Evolutionary conservation across 1,140 invertebrate species (phyloP).

Genomic region (Micrasema longulum): DNA sequence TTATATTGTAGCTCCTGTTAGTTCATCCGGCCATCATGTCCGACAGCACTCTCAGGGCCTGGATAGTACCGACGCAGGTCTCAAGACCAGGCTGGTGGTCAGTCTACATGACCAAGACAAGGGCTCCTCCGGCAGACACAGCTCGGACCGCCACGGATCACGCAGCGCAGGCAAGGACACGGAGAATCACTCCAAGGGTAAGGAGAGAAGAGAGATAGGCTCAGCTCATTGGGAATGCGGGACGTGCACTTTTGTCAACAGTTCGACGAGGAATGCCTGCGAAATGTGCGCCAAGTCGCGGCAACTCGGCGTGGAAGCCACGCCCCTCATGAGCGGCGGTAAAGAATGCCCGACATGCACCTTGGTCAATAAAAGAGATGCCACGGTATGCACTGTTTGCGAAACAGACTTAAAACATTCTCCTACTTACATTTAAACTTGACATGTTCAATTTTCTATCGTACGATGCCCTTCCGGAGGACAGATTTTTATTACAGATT

Average conservation of each 20-base stretch:
- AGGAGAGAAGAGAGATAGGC: slow-evolving; percentile 38
- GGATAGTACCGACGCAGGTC: slow-evolving; percentile 39
- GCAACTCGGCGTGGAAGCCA: slow-evolving; percentile 70
- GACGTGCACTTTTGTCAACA: slow-evolving; percentile 80
- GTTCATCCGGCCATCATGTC: slow-evolving; percentile 5
- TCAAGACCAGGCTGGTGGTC: slow-evolving; percentile 62
- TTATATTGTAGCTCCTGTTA: slow-evolving; percentile 13
- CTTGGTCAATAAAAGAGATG: slow-evolving; percentile 80
- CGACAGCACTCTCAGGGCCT: slow-evolving; percentile 8
- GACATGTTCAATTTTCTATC: too few relatives aligned
- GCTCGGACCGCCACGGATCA: slow-evolving; percentile 11
- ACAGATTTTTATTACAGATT: slow-evolving; percentile 15
- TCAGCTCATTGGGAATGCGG: slow-evolving; percentile 74
- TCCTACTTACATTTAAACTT: slow-evolving; percentile 76
- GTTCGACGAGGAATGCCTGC: slow-evolving; percentile 70
- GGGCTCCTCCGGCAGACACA: slow-evolving; percentile 41
- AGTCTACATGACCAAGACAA: slow-evolving; percentile 44
- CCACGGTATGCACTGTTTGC: slow-evolving; percentile 77
- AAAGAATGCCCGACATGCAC: slow-evolving; percentile 83
- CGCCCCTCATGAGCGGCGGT: slow-evolving; percentile 79
- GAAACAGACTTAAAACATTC: slow-evolving; percentile 77
- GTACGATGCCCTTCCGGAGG: not conserved
- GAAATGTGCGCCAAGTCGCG: slow-evolving; percentile 81
- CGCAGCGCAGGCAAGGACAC: slow-evolving; percentile 32
- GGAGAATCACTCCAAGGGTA: not conserved